Evolutionary conservation across 2,797 vertebrate species (phyloP), one percentile per base, ranked within the genome.

Genomic region (Okamejei kenojei): DNA sequence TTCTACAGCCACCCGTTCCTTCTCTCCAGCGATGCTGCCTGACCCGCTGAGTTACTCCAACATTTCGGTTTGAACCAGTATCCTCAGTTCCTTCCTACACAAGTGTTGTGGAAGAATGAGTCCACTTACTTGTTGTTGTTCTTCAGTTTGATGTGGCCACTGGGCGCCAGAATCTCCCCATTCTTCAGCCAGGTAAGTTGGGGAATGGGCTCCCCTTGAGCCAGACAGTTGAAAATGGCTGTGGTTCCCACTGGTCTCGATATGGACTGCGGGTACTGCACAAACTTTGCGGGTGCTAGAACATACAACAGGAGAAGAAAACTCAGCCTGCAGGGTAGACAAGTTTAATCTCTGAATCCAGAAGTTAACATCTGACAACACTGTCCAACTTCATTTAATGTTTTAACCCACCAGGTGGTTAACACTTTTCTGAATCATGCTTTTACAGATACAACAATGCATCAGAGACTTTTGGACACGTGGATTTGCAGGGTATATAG

Each of bases 111-210:
- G 54, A 29, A 54, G 8, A 45, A 35, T 23, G 54, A n/a, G 13
- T 65, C 0, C 19, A 88, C 93, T 94, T 93, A 98, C 99, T 98
- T 99, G 97, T 99, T 99, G 96, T 99, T 99, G 93, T 99, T 99
- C 96, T 97, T 98, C 96, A 99, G 97, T 95, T 98, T 98, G 94
- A 99, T 97, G 19, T 99, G 98, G 8, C 97, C 97, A 0, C 97
- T 97, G 0, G 98, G 97, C 94, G 98, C 98, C 95, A 99, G 95
- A 93, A 99, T 97, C 95, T 98, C 98, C 10, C 99, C 99, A 0
- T 99, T 99, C 96, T 98, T 99, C 95, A 99, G 95, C 99, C 99
- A 99, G 0, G 98, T 99, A 95, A 99, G 97, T 88, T 98, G 98
- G 0, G 99, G 99, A 0, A 97, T 96, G 0, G 99, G 99, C 82